Base-by-base conservation (phyloP, 2,888 invertebrate genomes). In the Dasysyrphus albostriatus region DNA sequence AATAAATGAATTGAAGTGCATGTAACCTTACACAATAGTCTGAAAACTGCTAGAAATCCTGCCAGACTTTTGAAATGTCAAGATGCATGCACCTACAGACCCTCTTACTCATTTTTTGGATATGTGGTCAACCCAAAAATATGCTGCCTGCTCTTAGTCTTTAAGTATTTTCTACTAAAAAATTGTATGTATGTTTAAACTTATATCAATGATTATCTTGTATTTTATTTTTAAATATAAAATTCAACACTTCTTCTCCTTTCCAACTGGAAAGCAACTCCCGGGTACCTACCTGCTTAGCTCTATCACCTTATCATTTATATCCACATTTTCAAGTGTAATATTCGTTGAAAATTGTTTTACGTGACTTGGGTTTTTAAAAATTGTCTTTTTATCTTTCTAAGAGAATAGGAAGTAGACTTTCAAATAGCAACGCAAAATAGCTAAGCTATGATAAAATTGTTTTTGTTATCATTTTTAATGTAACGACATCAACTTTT, bases 331-430 rank as follows among this genome's bases (percentile, higher is more conserved):
- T 67, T 5, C 49, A 16, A n/a, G 10, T 16, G 34, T 32, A 67
- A 67, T 67, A 37, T 49, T 49, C 65, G 5, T 8, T 47, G 42
- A 67, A 67, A 67, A 67, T 49, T 67, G 34, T 34, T 47, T 16
- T 49, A 67, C 65, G 65, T 67, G 65, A 34, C 34, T 67, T 34
- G 49, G 8, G 2, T 67, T 49, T 49, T 34, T 8, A 56, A 56
- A 49, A 39, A 39, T 34, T 34, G 19, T 34, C 19, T 32, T 49
- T 47, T 32, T 12, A 37, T 49, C 1, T 16, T 49, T 8, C 32
- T 3, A 34, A 10, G 10, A 49, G 49, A 67, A 29, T 44, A n/a
- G n/a, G n/a, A n/a, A n/a, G n/a, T 14, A 12, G 1, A 3, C 9
- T 34, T 34, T 65, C 8, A 16, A 65, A 65, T 49, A 16, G 34